phyloP scores from a whole-genome alignment of 1,140 invertebrate genomes.

The Linepithema humile region DNA sequence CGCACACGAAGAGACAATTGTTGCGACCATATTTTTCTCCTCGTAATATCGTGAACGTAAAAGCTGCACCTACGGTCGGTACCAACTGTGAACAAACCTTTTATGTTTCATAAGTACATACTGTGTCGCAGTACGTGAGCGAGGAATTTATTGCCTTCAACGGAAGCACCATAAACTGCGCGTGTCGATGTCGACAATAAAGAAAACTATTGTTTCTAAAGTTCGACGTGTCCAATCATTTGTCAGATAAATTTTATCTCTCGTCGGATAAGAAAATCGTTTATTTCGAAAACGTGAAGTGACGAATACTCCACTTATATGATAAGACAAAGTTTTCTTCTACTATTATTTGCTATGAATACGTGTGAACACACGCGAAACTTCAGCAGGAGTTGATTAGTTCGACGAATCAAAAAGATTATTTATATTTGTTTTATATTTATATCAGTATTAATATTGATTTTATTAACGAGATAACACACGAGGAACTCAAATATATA shows the following conservation, averaged over 20 bases:
- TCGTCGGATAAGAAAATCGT: background rate
- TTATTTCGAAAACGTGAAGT: background rate
- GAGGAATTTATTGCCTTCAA: slow-evolving; percentile 49
- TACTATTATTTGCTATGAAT: no score
- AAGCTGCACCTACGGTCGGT: slow-evolving; percentile 16
- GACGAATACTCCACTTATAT: background rate
- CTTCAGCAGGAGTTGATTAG: background rate
- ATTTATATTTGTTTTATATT: background rate
- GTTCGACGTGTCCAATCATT: background rate
- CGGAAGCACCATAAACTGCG: slow-evolving; percentile 42
- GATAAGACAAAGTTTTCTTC: no score
- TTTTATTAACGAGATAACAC: background rate
- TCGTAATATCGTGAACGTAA: slow-evolving; percentile 16
- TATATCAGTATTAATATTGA: background rate
- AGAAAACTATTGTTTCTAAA: slow-evolving; percentile 10
- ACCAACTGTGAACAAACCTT: slow-evolving; percentile 45
- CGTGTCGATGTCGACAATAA: slow-evolving; percentile 32
- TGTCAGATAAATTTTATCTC: background rate
- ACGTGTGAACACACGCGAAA: background rate
- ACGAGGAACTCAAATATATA: background rate
- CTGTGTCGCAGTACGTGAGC: slow-evolving; percentile 1
- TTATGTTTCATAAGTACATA: slow-evolving; percentile 61
- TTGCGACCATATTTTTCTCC: slow-evolving; percentile 54
- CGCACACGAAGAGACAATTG: slow-evolving; percentile 16
- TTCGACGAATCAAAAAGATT: background rate